Base-by-base conservation (phyloP, 2,888 invertebrate species). In the Cheilosia urbana region DNA sequence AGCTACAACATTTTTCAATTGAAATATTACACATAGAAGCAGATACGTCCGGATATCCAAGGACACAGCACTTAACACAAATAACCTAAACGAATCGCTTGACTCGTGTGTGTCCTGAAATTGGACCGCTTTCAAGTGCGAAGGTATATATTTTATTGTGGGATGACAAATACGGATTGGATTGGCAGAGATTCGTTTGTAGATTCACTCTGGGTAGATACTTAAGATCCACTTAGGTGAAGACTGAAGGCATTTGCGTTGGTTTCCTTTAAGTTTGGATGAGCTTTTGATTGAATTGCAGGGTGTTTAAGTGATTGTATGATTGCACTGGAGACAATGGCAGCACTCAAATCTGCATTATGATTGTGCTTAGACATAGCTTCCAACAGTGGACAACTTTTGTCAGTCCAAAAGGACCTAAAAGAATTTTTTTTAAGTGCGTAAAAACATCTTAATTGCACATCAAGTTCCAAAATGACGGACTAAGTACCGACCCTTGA, bases 1-100 rank as follows among this genome's bases (percentile, higher is more conserved):
- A 21, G 15, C 24, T 17, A 24, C 13, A 51, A 4, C 13, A 21
- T 15, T 13, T 51, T 21, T 13, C 19, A 27, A 27, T 13, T 24
- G 5, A 37, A 40, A 66, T n/a, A 24, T 37, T n/a, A 21, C 15
- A 21, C 15, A 40, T 51, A 37, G 21, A 2, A 40, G 7, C n/a
- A 34, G 17, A 27, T 42, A 6, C 37, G 15, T 63, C 15, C 57
- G 37, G 6, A 57, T 69, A 45, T 30, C 55, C 55, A 57, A 69
- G 68, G 68, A 69, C 68, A 57, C 51, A 55, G 4, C n/a, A 17
- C 66, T 66, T 53, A 66, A 66, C 65, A 30, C 37, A 17, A 47
- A 63, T 15, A 62, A 77, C 51, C 58, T 62, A n/a, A 49, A 27
- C 53, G 34, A 69, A 77, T 62, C 63, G 62, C 6, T 62, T 17